phyloP scores from a whole-genome alignment of 2,797 vertebrate species.

The Hephaestus fuliginosus region DNA sequence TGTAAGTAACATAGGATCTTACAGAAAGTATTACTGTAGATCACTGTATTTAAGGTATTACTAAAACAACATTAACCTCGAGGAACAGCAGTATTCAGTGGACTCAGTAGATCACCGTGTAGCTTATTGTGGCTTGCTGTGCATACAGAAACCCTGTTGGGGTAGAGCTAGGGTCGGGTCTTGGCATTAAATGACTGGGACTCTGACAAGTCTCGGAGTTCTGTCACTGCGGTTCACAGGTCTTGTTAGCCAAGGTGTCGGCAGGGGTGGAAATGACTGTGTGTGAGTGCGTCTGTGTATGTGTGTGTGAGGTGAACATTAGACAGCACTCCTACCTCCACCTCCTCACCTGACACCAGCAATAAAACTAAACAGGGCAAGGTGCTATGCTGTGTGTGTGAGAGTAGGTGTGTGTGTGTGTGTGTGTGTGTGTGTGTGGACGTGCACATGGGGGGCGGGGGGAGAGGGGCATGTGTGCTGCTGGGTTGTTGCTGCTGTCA shows the following conservation, averaged over 20 bases:
- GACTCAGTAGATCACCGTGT: slow-evolving; percentile 54
- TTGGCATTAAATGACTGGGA: slow-evolving; percentile 82
- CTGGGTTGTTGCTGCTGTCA: slow-evolving; percentile 84
- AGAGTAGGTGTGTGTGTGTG: slow-evolving; percentile 58
- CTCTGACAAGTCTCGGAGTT: slow-evolving; percentile 81
- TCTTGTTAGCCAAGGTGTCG: slow-evolving; percentile 84
- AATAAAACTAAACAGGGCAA: slow-evolving; percentile 89
- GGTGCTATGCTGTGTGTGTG: slow-evolving; percentile 72
- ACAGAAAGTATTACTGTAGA: neutral
- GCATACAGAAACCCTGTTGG: slow-evolving; percentile 73
- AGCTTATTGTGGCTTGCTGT: slow-evolving; percentile 65
- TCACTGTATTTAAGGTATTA: slow-evolving; percentile 11
- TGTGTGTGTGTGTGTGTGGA: slow-evolving; percentile 59
- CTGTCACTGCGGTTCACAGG: slow-evolving; percentile 84
- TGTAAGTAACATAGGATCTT: slow-evolving; percentile 2
- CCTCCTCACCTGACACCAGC: slow-evolving; percentile 87
- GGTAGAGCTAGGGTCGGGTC: slow-evolving; percentile 68
- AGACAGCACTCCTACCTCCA: slow-evolving; percentile 84
- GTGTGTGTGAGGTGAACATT: slow-evolving; percentile 78
- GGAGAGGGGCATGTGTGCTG: slow-evolving; percentile 74
- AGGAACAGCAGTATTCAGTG: slow-evolving; percentile 49
- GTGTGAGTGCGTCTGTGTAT: slow-evolving; percentile 73
- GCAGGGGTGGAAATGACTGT: slow-evolving; percentile 80
- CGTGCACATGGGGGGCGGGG: slow-evolving; percentile 32
- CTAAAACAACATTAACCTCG: slow-evolving; percentile 38